Evolutionary conservation across 2,888 invertebrate genomes (phyloP).

Genomic region (Eristalis arbustorum): DNA sequence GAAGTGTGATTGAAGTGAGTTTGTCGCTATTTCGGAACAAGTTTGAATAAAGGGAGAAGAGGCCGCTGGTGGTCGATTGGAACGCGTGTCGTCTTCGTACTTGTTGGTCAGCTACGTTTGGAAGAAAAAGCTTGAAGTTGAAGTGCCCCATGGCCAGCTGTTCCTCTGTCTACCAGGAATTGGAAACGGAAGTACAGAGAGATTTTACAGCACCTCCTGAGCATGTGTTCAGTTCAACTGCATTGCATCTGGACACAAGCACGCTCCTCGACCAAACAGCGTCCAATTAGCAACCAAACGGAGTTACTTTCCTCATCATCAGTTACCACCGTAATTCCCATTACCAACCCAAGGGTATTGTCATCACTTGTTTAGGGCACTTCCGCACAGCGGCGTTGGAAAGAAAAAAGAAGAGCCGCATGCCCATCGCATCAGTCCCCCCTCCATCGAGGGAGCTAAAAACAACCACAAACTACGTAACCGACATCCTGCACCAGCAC

Average conservation of each 20-base stretch:
- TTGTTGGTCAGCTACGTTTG: no score
- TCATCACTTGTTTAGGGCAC: conserved; percentile 29
- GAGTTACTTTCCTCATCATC: not conserved
- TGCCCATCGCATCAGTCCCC: not conserved
- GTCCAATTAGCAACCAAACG: not conserved
- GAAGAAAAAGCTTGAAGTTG: no score
- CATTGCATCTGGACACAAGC: no score
- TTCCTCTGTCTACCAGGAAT: no score
- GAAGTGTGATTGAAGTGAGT: not conserved
- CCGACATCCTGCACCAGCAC: conserved; percentile 54
- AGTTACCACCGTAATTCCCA: not conserved
- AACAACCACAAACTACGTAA: conserved; percentile 63
- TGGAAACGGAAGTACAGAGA: no score
- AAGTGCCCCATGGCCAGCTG: no score
- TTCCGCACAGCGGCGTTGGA: conserved; percentile 3
- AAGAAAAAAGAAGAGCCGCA: not conserved
- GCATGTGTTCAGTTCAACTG: no score
- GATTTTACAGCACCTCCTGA: no score
- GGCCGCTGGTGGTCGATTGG: no score
- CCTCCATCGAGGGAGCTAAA: not conserved
- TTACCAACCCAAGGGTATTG: not conserved
- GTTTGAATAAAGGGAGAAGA: no score
- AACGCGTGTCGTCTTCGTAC: no score
- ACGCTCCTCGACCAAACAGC: not conserved
- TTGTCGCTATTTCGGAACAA: not conserved